Evolutionary conservation across 2,113 vertebrate genomes (phyloP).

Genomic region (Zingel zingel): DNA sequence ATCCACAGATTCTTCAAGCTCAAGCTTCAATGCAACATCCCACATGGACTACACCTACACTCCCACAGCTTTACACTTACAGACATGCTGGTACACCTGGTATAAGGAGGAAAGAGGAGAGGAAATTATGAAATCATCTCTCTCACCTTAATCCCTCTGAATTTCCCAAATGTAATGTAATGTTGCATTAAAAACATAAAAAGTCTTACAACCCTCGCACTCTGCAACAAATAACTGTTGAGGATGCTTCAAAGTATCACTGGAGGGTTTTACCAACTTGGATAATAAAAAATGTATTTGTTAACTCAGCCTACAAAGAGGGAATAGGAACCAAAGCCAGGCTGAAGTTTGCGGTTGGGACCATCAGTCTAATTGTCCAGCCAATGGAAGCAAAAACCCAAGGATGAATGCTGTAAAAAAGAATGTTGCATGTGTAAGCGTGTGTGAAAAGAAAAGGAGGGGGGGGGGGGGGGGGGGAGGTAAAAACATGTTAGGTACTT

Average conservation of each 20-base stretch:
- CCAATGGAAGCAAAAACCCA: conserved; percentile 44
- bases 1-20: conserved; percentile 53
- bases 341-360: conserved; percentile 39
- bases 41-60: conserved; percentile 54
- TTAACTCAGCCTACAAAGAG: conserved; percentile 30
- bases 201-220: background rate
- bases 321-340: conserved; percentile 26
- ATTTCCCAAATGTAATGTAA: conserved; percentile 32
- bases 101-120: conserved; percentile 28
- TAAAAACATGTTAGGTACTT: conserved; percentile 73
- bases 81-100: conserved; percentile 35
- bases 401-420: conserved; percentile 29
- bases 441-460: background rate
- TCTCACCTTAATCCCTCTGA: conserved; percentile 11
- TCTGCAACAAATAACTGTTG: conserved; percentile 37
- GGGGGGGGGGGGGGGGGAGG: background rate
- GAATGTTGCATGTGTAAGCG: background rate
- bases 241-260: conserved; percentile 44
- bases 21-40: conserved; percentile 32
- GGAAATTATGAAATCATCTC: conserved; percentile 28
- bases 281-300: conserved; percentile 29
- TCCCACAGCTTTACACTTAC: conserved; percentile 48
- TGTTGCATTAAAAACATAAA: background rate
- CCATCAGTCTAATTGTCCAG: conserved; percentile 48
- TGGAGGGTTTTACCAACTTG: conserved; percentile 50